Evolutionary conservation across 2,797 vertebrate species (phyloP).

Genomic region (Iguana delicatissima): DNA sequence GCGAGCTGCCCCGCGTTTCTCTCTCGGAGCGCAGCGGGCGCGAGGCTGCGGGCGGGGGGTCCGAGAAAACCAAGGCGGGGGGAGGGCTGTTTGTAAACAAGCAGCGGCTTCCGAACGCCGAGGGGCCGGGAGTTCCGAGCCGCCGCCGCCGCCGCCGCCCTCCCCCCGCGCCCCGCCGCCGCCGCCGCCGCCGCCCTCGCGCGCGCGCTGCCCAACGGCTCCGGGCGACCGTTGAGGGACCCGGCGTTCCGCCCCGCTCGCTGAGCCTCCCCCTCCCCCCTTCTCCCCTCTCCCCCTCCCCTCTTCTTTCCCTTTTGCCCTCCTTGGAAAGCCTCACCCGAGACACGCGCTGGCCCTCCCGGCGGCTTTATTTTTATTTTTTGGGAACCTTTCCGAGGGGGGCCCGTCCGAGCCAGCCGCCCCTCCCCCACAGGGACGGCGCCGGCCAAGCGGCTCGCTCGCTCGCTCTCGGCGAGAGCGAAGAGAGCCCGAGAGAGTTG

Average conservation of each 20-base stretch:
- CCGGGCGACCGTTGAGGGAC: not conserved
- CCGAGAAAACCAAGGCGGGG: not conserved
- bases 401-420: too few relatives aligned
- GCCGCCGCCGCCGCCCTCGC: not conserved
- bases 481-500: too few relatives aligned
- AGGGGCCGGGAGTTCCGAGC: not conserved
- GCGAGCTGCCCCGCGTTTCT: too few relatives aligned
- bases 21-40: too few relatives aligned
- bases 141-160: not conserved
- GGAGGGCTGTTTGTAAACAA: not conserved
- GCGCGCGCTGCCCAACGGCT: not conserved
- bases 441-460: too few relatives aligned
- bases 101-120: constrained; percentile 20
- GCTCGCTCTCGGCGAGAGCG: too few relatives aligned
- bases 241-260: not conserved
- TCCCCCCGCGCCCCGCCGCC: not conserved
- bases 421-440: too few relatives aligned
- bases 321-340: too few relatives aligned
- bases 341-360: not conserved
- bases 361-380: not conserved
- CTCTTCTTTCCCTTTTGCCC: not conserved
- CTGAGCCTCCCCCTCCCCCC: fast-evolving
- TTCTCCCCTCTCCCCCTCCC: too few relatives aligned
- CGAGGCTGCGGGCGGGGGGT: too few relatives aligned
- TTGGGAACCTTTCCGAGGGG: not conserved